Evolutionary conservation across 2,797 vertebrate genomes (phyloP), one percentile per base, ranked within the genome.

Genomic region (Gephyroberyx darwinii): DNA sequence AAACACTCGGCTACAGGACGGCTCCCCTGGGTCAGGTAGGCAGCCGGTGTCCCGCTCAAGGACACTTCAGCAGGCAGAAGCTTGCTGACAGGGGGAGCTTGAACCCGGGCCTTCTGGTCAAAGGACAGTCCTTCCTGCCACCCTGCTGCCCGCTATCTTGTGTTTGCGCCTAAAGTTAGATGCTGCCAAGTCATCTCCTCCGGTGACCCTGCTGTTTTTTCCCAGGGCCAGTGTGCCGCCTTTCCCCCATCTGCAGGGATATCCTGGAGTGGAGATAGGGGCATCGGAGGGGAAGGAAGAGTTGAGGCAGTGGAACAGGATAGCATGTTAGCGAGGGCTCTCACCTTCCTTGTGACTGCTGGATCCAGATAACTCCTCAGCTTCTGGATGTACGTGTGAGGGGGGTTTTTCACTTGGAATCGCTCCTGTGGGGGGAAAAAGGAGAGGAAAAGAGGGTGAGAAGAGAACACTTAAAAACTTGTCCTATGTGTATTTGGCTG

Each of bases 341-440:
- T 96, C 93, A 99, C 98, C 98, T 99, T 99, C 88, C 96, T 95
- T 76, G 98, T 98, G 67, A 99, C 96, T 37, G 96, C 97, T 1
- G 97, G 98, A 89, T 99, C 98, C 63, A 99, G 95, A 91, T 98
- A 99, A 86, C 97, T 94, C 89, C 96, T 95, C 86, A 99, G 75
- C 90, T 99, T 99, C 82, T 97, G 96, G 87, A 99, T 97, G 77
- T 99, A 99, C 0, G 98, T 96, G 80, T 99, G 98, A 1, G 98
- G 98, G 58, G 98, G 98, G 82, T 99, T 99, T 93, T 99, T 99
- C 89, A 99, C 98, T 90, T 99, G 98, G 92, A 99, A 99, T 20
- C 98, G 93, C 84, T 99, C 98, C 98, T 99, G 92, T 64, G 66
- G 68, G 63, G 52, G 45, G 56, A 70, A 60, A 67, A n/a, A 52